A percentile compares a stretch with the other conserved stretches of the same genome.
Evolutionary conservation across 2,888 invertebrate genomes (phyloP).

Genomic region (Flexamia atlantica): DNA sequence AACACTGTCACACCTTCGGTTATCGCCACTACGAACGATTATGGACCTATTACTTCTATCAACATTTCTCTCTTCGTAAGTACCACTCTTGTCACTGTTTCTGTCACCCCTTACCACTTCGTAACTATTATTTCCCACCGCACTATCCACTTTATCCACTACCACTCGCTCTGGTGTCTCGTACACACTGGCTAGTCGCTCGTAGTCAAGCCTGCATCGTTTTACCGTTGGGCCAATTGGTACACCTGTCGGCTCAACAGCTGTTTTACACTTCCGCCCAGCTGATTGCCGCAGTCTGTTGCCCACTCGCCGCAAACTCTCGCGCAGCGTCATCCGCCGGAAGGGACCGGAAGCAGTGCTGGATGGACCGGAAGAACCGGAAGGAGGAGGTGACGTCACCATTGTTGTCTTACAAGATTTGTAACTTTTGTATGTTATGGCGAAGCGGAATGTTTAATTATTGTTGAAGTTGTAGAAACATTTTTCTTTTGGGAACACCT

Average conservation of each 20-base stretch:
- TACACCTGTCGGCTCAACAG: slow-evolving; percentile 42
- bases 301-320: slow-evolving; percentile 41
- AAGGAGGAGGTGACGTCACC: slow-evolving; percentile 38
- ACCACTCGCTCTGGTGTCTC: neutral
- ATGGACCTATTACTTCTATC: slow-evolving; percentile 50
- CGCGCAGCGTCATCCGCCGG: slow-evolving; percentile 38
- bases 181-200: neutral
- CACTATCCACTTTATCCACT: neutral
- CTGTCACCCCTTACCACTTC: slow-evolving; percentile 4
- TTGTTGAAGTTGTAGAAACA: no score
- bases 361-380: neutral
- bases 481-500: no score
- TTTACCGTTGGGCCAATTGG: slow-evolving; percentile 48
- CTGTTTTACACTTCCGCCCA: slow-evolving; percentile 44
- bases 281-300: slow-evolving; percentile 40
- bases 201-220: slow-evolving; percentile 44
- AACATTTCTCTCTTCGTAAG: neutral
- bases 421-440: neutral
- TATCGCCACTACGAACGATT: neutral
- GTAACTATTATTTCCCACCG: neutral
- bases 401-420: neutral
- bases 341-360: neutral
- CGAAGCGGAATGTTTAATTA: no score
- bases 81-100: neutral
- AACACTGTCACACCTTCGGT: neutral